Base-by-base conservation (phyloP, 2,797 vertebrate genomes). In the Lutjanus argentimaculatus region DNA sequence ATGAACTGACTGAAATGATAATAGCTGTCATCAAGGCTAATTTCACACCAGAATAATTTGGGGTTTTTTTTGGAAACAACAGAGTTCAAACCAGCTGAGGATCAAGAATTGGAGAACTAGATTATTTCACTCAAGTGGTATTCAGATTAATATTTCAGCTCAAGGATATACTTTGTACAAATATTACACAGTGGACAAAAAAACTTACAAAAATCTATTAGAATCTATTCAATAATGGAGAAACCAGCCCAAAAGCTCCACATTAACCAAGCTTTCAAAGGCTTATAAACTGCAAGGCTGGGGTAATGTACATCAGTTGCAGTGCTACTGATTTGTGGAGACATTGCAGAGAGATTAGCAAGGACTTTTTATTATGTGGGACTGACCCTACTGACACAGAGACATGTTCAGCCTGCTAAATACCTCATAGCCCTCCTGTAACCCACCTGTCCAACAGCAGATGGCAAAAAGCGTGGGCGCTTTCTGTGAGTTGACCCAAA, bases 351-450 rank as follows among this genome's bases (percentile, higher is more conserved):
- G 40, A 74, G 63, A 79, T 80, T 82, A 85, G 65, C 63, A 61
- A 67, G 30, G 48, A 46, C 14, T 36, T 79, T 43, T 65, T 74
- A 75, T 78, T 59, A 75, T 55, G 52, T 66, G 17, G 19, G 7
- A 40, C 56, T 67, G 77, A 87, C 82, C 78, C 53, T 9, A 1
- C 45, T 78, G 75, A 87, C 84, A 80, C 42, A 1, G 8, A 80
- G 72, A 83, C 77, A 85, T 67, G 87, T 72, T 69, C 43, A 70
- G 67, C 69, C 75, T 84, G 56, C 77, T 62, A 74, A 91, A 72
- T 55, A 72, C 36, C 58, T 53, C 52, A 46, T 25, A 69, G 55
- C 21, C 11, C 8, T 71, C 45, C 10, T 71, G 6, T 59, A 57
- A 57, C 72, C 48, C 72, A 69, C 52, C 67, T 76, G 59, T 83